Base-by-base conservation (phyloP, 2,888 invertebrate species). In the Orthonevra nobilis region DNA sequence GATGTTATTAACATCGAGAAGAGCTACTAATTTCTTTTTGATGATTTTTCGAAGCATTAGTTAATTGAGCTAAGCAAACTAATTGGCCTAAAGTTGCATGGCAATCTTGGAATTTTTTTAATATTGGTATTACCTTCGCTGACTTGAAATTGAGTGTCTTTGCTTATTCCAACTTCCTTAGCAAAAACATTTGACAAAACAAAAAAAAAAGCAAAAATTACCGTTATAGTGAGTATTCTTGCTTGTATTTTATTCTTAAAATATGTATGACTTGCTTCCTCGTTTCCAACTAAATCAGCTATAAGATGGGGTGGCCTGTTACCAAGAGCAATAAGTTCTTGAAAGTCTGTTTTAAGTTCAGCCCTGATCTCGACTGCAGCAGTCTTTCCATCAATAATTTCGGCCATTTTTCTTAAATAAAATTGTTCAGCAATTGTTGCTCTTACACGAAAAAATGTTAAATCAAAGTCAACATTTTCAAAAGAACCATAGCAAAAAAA, bases 201-300 rank as follows among this genome's bases (percentile, higher is more conserved):
- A 38, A 0, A 7, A n/a, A 0, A 32, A 15, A n/a, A 1, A 0
- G 2, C n/a, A 50, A 10, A 6, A n/a, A n/a, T n/a, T n/a, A n/a
- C n/a, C n/a, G n/a, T n/a, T n/a, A n/a, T n/a, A n/a, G n/a, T n/a
- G n/a, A n/a, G n/a, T n/a, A 4, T 10, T 48, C 0, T 23, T 66
- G 83, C 84, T 81, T 86, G 91, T 84, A 95, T 92, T 89, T 96
- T 96, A 85, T 94, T 95, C 66, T 90, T 90, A 0, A 96, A 93
- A 86, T 96, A 96, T 2, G 93, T 92, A 81, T 92, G 90, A 85
- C 96, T 96, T 0, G 96, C 95, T 0, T 95, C 93, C 87, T 96
- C 92, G 73, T 93, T 91, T 4, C 96, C 96, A 9, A 96, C 94
- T 48, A 96, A 90, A 64, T 96, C 90, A 38, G 95, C 96, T 14